Base-by-base conservation (phyloP, 1,140 invertebrate genomes). In the Drosophila prosaltans region DNA sequence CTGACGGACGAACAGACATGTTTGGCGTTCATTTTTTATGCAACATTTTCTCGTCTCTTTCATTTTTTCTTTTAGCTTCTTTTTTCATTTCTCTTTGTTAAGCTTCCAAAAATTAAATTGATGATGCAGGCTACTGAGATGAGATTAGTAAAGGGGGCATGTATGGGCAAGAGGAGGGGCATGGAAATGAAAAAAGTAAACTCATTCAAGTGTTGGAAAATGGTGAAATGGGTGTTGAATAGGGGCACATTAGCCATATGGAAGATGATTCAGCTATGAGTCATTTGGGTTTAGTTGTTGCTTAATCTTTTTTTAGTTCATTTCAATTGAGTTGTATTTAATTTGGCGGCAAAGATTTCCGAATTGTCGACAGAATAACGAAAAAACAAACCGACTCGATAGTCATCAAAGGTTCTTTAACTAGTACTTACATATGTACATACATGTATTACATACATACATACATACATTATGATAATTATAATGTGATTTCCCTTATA, bases 61-160 rank as follows among this genome's bases (percentile, higher is more conserved):
- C 3, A 16, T 16, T 16, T 16, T 16, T 16, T 82, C 73, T 58
- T 28, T 58, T 32, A 9, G n/a, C 16, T 58, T 39, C n/a, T 40
- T 82, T 73, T 79, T 83, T 77, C 16, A 36, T 58, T 36, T 39
- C 16, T 58, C 32, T 39, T 30, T 59, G 57, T 59, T 39, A 57
- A 80, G 83, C 80, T 83, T 72, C 45, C 89, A 80, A 66, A 89
- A 88, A 88, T 89, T 78, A 89, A 84, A 88, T 89, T 89, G 84
- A 88, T 88, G 80, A 84, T 88, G 80, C 73, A 80, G 45, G 45
- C 45, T 26, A 51, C 45, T 51, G 21, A 51, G 24, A 24, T 51
- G 45, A 24, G 45, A 26, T 51, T 36, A 36, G 21, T 8, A 26
- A 51, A 3, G 21, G 41, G 16, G 16, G 16, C 16, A 16, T 16